These are phyloP conservation scores for Stenotaenia linearis DNA, from an alignment of 2,888 invertebrate species.

Conservation along the genomic window DNA sequence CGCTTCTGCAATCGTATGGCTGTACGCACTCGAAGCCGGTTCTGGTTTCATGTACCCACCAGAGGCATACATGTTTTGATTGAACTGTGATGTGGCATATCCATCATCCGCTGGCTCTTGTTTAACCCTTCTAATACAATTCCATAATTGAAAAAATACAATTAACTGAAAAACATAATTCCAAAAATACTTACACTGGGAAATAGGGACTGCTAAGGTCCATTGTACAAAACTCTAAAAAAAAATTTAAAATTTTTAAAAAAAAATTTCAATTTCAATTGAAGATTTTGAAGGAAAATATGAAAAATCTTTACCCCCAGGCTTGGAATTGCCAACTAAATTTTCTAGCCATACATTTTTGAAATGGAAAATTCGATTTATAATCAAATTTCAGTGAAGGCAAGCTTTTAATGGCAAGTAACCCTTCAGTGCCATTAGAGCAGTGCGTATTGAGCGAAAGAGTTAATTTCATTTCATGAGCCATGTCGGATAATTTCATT, in stretches of 20 bases:
- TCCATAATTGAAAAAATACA: neutral
- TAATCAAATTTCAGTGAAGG: constrained; percentile 2
- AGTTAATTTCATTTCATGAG: constrained; percentile 19
- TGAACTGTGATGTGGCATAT: constrained; percentile 62
- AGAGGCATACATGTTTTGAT: neutral
- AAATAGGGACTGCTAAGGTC: constrained; percentile 36
- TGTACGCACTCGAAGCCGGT: constrained; percentile 15
- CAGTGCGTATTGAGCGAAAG: constrained; percentile 10
- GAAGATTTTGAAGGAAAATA: too few relatives aligned
- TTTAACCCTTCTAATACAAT: constrained; percentile 45
- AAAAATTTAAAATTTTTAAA: neutral
- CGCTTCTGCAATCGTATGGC: constrained; percentile 29
- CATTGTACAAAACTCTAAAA: constrained; percentile 1
- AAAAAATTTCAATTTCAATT: neutral
- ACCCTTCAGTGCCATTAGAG: constrained; percentile 19
- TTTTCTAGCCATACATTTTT: neutral
- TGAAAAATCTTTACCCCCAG: too few relatives aligned
- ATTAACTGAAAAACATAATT: neutral
- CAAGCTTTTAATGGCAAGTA: constrained; percentile 2
- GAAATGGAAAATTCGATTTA: neutral
- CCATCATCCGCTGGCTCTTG: constrained; percentile 80
- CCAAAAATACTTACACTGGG: constrained; percentile 34
- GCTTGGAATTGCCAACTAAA: neutral
- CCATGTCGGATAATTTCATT: constrained; percentile 19
- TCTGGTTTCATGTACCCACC: constrained; percentile 11